A percentile compares a stretch with the other conserved stretches of the same genome.
These are phyloP conservation scores for Portunus trituberculatus DNA, from an alignment of 1,140 invertebrate species.

Conservation along the genomic window DNA sequence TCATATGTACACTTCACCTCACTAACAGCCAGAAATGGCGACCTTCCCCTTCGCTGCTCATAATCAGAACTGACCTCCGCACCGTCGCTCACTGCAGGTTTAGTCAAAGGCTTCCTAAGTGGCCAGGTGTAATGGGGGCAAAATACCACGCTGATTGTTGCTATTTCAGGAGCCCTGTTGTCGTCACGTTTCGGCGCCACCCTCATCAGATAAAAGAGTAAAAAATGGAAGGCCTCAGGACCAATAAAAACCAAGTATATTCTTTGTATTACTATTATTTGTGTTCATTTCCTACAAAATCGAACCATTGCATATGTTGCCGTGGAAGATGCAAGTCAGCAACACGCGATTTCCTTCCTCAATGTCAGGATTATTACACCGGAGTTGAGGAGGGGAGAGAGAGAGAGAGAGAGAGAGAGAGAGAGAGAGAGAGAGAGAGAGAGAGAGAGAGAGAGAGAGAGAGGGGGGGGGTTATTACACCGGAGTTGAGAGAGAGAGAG, in stretches of 20 bases:
- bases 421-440: constrained; percentile 20
- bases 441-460: constrained; percentile 5
- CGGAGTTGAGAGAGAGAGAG: not conserved
- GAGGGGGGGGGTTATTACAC: not conserved
- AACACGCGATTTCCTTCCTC: not conserved
- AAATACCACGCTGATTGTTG: not conserved
- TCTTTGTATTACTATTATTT: too few species aligned
- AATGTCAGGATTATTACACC: not conserved
- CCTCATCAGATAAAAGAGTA: not conserved
- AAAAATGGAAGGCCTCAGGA: not conserved
- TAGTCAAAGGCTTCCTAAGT: not conserved
- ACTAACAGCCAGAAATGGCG: not conserved
- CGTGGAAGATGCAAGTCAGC: not conserved
- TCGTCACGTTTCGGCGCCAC: not conserved
- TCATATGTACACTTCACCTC: not conserved
- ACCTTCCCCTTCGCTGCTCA: not conserved
- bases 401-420: constrained; percentile 20
- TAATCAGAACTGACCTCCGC: not conserved
- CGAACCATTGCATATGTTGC: not conserved
- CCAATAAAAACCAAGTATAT: not conserved
- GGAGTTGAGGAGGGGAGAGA: not conserved
- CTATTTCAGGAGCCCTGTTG: not conserved
- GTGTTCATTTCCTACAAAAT: not conserved
- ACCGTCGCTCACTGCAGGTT: not conserved
- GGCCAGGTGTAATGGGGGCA: not conserved